Conservation (phyloP, 64 coral and sea anemone genomes). For the Astreopora myriophthalma region DNA sequence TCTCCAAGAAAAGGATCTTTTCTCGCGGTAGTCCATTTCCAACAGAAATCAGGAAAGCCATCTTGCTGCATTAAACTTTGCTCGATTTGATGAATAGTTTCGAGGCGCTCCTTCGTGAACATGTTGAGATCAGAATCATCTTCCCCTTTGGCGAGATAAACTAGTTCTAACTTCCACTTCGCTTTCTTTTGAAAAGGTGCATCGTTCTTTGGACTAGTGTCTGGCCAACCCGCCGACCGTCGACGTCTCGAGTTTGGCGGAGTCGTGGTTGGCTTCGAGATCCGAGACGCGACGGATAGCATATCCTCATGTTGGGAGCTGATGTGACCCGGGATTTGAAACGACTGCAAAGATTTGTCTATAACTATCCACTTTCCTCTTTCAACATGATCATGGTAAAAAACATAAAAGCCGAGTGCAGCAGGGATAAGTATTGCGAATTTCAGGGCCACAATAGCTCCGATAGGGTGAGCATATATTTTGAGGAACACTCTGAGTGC, state of each 20-base stretch:
- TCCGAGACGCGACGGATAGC: slow-evolving; percentile 31
- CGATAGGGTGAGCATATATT: slow-evolving; percentile 10
- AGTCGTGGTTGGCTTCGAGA: not conserved
- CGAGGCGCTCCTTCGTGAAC: slow-evolving; percentile 86
- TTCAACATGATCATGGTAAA: not conserved
- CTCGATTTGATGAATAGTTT: slow-evolving; percentile 76
- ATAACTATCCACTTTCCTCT: not conserved
- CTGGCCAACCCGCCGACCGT: slow-evolving; percentile 24
- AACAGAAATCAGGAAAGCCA: slow-evolving; percentile 80
- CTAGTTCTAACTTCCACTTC: slow-evolving; percentile 73
- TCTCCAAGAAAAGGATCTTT: slow-evolving; percentile 69
- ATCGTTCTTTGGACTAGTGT: not conserved
- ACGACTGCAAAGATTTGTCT: slow-evolving; percentile 85
- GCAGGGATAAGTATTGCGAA: slow-evolving; percentile 34
- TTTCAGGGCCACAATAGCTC: not conserved
- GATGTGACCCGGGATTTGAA: slow-evolving; percentile 78
- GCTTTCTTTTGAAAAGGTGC: slow-evolving; percentile 4
- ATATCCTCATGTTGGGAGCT: slow-evolving; percentile 59
- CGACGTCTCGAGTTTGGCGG: not conserved
- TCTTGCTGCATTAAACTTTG: slow-evolving; percentile 73
- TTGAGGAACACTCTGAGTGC: not conserved
- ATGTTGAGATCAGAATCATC: slow-evolving; percentile 73
- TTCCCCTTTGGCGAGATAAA: slow-evolving; percentile 79
- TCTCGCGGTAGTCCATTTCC: slow-evolving; percentile 33
- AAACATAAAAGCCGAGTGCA: not conserved